phyloP scores from a whole-genome alignment of 2,888 invertebrate genomes.

The Graphium colonna region DNA sequence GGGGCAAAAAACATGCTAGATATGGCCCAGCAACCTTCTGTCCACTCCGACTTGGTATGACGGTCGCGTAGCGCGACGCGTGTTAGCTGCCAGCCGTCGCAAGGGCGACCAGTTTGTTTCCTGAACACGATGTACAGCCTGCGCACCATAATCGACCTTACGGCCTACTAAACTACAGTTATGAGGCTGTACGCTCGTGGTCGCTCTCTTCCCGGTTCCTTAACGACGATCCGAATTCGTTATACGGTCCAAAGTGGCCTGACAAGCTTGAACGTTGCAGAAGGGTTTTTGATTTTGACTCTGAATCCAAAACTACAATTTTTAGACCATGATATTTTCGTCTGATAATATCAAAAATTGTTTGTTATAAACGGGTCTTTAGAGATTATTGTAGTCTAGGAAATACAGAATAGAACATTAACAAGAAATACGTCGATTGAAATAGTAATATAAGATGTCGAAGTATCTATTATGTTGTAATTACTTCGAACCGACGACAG shows the following conservation, averaged over 20 bases:
- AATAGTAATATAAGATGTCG: no score
- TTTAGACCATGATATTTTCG: no score
- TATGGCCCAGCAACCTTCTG: conserved; percentile 40
- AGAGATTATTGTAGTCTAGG: no score
- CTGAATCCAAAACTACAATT: not conserved
- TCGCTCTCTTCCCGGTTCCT: not conserved
- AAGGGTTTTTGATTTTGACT: no score
- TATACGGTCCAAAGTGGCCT: not conserved
- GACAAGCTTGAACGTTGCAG: not conserved
- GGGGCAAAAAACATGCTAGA: conserved; percentile 8
- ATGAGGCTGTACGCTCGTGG: not conserved
- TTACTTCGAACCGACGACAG: no score
- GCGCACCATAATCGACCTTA: conserved; percentile 8
- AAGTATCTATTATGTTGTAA: no score
- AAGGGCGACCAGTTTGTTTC: conserved; percentile 71
- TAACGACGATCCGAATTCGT: not conserved
- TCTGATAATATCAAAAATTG: no score
- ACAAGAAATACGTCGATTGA: no score
- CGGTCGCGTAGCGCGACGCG: conserved; percentile 32
- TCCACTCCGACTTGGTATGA: conserved; percentile 39
- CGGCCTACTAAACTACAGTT: not conserved
- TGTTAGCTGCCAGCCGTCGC: conserved; percentile 32
- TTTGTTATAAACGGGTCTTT: no score
- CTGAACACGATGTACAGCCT: conserved; percentile 55
- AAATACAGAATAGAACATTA: no score